phyloP scores from a whole-genome alignment of 1,140 invertebrate genomes.

The Charaxes varanes region DNA sequence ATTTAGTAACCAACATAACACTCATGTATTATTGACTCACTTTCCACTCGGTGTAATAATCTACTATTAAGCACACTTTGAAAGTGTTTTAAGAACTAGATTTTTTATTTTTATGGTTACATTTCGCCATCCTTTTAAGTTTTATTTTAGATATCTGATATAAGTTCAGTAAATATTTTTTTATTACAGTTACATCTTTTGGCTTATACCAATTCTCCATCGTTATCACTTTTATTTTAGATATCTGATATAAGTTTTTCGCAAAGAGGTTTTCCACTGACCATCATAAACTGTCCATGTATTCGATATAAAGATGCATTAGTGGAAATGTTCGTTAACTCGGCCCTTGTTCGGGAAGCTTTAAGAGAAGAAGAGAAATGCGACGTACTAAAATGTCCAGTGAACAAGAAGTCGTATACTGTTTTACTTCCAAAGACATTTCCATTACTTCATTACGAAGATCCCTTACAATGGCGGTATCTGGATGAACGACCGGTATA shows the following conservation, averaged over 20 bases:
- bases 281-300: slow-evolving; percentile 49
- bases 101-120: too few species aligned
- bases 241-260: slow-evolving; percentile 32
- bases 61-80: too few species aligned
- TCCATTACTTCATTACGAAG: slow-evolving; percentile 40
- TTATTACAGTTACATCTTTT: too few species aligned
- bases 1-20: too few species aligned
- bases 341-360: slow-evolving; percentile 34
- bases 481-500: slow-evolving; percentile 51
- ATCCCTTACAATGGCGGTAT: slow-evolving; percentile 45
- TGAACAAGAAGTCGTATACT: slow-evolving; percentile 45
- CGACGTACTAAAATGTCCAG: slow-evolving; percentile 41
- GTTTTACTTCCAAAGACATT: slow-evolving; percentile 50
- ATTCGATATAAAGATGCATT: slow-evolving; percentile 44
- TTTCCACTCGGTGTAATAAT: too few species aligned
- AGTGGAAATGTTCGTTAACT: slow-evolving; percentile 41
- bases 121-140: too few species aligned
- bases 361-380: slow-evolving; percentile 38
- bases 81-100: too few species aligned
- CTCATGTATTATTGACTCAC: too few species aligned
- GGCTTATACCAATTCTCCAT: too few species aligned
- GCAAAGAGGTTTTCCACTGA: slow-evolving; percentile 58
- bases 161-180: too few species aligned
- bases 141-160: too few species aligned
- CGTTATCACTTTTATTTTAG: too few species aligned